A percentile compares a stretch with the other conserved stretches of the same genome.
Conservation (phyloP, 1,140 invertebrate genomes). For the Penaeus vannamei region DNA sequence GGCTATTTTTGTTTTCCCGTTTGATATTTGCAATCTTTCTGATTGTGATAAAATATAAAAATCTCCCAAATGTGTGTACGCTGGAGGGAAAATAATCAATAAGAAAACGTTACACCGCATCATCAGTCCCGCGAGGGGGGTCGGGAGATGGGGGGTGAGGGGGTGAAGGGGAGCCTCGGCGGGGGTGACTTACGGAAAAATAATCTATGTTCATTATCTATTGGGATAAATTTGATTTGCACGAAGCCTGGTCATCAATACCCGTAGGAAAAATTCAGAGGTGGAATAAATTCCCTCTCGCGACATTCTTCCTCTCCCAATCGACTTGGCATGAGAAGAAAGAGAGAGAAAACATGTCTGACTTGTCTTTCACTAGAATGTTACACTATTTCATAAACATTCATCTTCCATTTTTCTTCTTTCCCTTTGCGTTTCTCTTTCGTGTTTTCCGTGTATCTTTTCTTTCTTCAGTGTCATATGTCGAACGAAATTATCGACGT, state of each 20-base stretch:
- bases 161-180: not conserved
- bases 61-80: too few relatives aligned
- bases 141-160: not conserved
- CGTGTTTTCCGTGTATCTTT: not conserved
- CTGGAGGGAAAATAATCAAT: too few relatives aligned
- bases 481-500: not conserved
- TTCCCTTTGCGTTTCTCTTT: slow-evolving; percentile 1
- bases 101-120: slow-evolving; percentile 9
- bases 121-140: slow-evolving; percentile 38
- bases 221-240: slow-evolving; percentile 22
- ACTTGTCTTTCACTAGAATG: slow-evolving; percentile 43
- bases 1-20: too few relatives aligned
- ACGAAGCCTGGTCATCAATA: not conserved
- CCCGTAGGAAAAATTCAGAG: too few relatives aligned
- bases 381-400: slow-evolving; percentile 51
- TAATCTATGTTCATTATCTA: slow-evolving; percentile 41
- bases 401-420: slow-evolving; percentile 29
- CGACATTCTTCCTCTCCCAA: not conserved
- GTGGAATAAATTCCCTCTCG: too few relatives aligned
- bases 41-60: too few relatives aligned
- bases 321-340: slow-evolving; percentile 31
- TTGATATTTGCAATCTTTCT: too few relatives aligned
- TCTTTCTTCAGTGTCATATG: not conserved
- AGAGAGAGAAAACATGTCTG: slow-evolving; percentile 37
- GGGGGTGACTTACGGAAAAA: slow-evolving; percentile 53